These are phyloP conservation scores for Brachionus koreanus DNA, from an alignment of 1,140 invertebrate species.

Conservation along the genomic window DNA sequence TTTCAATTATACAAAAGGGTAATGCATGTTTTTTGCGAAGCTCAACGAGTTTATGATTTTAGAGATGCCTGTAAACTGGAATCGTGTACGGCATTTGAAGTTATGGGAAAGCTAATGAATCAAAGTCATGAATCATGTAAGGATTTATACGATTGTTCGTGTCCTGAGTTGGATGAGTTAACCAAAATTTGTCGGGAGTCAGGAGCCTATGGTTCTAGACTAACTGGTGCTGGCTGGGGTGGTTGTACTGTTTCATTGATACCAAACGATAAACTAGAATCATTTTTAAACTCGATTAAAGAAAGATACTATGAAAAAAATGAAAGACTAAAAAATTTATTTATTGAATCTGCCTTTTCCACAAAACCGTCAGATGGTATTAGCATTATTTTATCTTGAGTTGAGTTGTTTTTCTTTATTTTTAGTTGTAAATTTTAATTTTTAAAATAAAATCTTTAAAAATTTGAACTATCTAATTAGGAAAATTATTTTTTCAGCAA, in stretches of 20 bases:
- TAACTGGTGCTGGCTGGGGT: constrained; percentile 91
- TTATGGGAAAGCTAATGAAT: constrained; percentile 78
- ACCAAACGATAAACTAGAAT: constrained; percentile 64
- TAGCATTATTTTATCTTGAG: not conserved
- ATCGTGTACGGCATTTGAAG: constrained; percentile 59
- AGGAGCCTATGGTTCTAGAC: constrained; percentile 73
- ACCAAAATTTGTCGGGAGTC: constrained; percentile 71
- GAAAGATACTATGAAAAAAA: constrained; percentile 30
- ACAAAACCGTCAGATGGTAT: constrained; percentile 29
- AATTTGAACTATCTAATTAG: too few relatives aligned
- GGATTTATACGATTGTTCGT: constrained; percentile 87
- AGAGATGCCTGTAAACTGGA: constrained; percentile 63
- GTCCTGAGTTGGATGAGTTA: constrained; percentile 77
- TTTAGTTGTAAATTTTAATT: not conserved
- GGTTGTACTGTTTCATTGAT: constrained; percentile 86
- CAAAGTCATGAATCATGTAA: constrained; percentile 79
- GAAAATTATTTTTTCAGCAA: not conserved
- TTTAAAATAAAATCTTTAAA: too few relatives aligned
- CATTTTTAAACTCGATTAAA: constrained; percentile 68
- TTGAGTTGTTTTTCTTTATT: not conserved
- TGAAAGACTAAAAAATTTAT: not conserved
- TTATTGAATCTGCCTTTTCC: not conserved
- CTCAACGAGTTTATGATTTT: constrained; percentile 72
- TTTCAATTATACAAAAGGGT: constrained; percentile 62
- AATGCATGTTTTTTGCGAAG: constrained; percentile 77